Conservation (phyloP, 2,797 vertebrate genomes). For the Enteromius mattozi region DNA sequence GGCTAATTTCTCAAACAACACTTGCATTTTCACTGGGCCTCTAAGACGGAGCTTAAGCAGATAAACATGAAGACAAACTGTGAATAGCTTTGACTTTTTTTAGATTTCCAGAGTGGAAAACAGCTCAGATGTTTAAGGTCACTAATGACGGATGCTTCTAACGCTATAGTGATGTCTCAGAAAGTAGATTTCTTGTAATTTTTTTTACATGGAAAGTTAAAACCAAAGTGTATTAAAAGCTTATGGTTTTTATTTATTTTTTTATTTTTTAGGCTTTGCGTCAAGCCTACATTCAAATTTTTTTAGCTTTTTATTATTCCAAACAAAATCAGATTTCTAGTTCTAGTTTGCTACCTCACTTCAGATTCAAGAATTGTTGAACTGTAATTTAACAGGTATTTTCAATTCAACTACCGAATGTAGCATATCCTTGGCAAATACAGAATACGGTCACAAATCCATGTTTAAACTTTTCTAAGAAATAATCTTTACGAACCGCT, state of each 20-base stretch:
- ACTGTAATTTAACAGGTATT: not conserved
- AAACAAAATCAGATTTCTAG: not conserved
- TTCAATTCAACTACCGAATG: not conserved
- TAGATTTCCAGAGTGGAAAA: slow-evolving; percentile 9
- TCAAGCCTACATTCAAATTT: not conserved
- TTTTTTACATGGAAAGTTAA: not conserved
- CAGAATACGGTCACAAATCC: not conserved
- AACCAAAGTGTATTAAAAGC: not conserved
- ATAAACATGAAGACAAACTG: slow-evolving; percentile 62
- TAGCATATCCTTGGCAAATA: not conserved
- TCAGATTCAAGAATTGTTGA: not conserved
- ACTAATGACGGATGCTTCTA: slow-evolving; percentile 5
- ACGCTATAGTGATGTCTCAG: not conserved
- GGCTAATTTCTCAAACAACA: slow-evolving; percentile 73
- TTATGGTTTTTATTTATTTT: not conserved
- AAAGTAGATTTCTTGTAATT: not conserved
- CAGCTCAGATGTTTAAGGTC: slow-evolving; percentile 21
- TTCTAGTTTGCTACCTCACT: not conserved
- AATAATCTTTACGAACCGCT: not conserved
- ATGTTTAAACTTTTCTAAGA: not conserved
- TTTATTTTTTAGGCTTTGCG: not conserved
- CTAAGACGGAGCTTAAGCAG: slow-evolving; percentile 63
- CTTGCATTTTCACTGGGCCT: slow-evolving; percentile 30
- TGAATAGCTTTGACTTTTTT: not conserved
- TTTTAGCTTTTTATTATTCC: not conserved